Evolutionary conservation across 2,888 invertebrate genomes (phyloP).

Genomic region (Orthosia cruda): DNA sequence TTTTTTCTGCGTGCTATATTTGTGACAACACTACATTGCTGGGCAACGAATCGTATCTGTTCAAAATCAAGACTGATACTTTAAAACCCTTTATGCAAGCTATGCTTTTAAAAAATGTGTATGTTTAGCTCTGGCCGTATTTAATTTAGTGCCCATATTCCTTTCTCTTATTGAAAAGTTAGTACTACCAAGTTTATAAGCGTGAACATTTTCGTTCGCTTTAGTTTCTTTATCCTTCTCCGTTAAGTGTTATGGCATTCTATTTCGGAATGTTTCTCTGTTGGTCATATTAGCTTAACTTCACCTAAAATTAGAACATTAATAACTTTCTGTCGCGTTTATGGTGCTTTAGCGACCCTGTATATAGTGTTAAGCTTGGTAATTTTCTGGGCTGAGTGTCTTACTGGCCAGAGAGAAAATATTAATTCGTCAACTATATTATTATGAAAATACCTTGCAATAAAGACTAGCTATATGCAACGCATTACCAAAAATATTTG

Average conservation of each 20-base stretch:
- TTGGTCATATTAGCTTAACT: conserved; percentile 47
- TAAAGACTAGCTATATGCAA: not conserved
- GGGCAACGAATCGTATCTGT: no score
- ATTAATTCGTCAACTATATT: not conserved
- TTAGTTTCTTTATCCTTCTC: conserved; percentile 43
- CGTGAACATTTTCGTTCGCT: conserved; percentile 36
- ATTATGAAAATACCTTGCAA: not conserved
- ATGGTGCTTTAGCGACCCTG: conserved; percentile 26
- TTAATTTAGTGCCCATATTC: not conserved
- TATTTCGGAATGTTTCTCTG: conserved; percentile 51
- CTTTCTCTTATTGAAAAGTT: conserved; percentile 42
- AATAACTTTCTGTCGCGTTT: conserved; percentile 50
- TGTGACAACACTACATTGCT: no score
- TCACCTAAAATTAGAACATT: conserved; percentile 55
- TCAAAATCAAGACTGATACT: no score
- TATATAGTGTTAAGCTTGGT: conserved; percentile 25
- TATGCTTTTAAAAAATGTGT: no score
- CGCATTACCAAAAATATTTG: not conserved
- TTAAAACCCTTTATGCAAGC: no score
- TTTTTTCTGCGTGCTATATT: not conserved
- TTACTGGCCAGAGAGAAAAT: not conserved
- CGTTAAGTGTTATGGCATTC: conserved; percentile 40
- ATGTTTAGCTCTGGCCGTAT: no score
- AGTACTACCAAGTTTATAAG: conserved; percentile 16
- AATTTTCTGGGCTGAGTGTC: conserved; percentile 16